Percentiles rank a stretch among this genome's conserved stretches.
Conservation (phyloP, 2,113 vertebrate genomes). For the Oostethus manadensis region DNA sequence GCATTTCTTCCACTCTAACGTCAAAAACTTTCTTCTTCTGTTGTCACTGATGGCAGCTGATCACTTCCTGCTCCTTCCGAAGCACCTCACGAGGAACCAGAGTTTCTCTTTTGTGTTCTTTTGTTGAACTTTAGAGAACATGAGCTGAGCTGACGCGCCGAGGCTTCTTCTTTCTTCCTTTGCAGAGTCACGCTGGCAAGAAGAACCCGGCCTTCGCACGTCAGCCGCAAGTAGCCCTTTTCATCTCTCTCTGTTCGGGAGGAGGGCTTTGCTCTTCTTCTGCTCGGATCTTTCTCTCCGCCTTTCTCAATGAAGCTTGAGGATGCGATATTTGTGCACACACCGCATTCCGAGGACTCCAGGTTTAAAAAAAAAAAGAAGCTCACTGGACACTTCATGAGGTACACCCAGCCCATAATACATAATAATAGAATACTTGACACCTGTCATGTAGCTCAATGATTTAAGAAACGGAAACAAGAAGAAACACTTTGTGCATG, state of each 20-base stretch:
- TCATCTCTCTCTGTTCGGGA: not conserved
- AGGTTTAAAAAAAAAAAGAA: slow-evolving; percentile 7
- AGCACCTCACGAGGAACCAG: too few species aligned
- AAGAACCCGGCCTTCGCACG: slow-evolving; percentile 30
- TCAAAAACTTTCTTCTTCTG: too few species aligned
- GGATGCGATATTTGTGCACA: slow-evolving; percentile 23
- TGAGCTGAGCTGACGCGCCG: slow-evolving; percentile 46
- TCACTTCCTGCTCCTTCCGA: too few species aligned
- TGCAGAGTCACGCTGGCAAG: slow-evolving; percentile 63
- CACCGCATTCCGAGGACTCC: too few species aligned
- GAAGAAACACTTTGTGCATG: too few species aligned
- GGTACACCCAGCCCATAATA: too few species aligned
- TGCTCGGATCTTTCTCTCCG: slow-evolving; percentile 58
- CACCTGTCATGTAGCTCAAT: too few species aligned
- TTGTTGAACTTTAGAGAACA: slow-evolving; percentile 15
- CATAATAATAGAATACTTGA: too few species aligned
- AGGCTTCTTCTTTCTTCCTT: slow-evolving; percentile 31
- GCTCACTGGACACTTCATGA: not conserved
- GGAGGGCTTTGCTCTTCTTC: slow-evolving; percentile 18
- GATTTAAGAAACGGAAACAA: too few species aligned
- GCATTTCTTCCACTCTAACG: too few species aligned
- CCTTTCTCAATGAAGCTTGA: slow-evolving; percentile 23
- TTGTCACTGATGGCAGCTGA: too few species aligned
- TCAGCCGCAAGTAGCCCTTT: slow-evolving; percentile 36
- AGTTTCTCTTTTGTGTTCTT: not conserved